Evolutionary conservation across 23 tunicate species (phyloP).

Genomic region (Halocynthia roretzi): DNA sequence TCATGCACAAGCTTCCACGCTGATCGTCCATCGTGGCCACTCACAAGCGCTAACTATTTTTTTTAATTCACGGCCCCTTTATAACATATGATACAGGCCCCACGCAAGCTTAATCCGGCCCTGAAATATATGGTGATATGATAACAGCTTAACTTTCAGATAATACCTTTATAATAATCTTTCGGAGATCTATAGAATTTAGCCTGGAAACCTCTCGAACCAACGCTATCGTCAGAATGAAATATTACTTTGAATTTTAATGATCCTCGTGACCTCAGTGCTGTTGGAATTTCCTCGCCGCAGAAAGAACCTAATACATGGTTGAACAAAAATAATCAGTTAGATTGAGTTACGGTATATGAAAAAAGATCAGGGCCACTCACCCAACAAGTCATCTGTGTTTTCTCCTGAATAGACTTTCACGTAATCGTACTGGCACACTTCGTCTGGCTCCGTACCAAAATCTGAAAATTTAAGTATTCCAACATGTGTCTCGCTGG

Average conservation of each 20-base stretch:
- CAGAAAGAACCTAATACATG: conserved; percentile 5
- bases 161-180: background rate
- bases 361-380: background rate
- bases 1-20: too few relatives aligned
- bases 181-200: background rate
- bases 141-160: background rate
- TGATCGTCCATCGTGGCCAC: too few relatives aligned
- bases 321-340: background rate
- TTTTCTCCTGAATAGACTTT: conserved; percentile 6
- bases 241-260: conserved; percentile 7
- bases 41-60: too few relatives aligned
- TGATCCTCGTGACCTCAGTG: background rate
- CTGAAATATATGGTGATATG: background rate
- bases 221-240: background rate
- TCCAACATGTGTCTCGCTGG: background rate
- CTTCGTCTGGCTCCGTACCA: background rate
- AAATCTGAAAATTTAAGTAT: conserved; percentile 1
- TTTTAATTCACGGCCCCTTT: too few relatives aligned
- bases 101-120: too few relatives aligned
- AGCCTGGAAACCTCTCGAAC: conserved; percentile 2
- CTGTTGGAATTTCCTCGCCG: conserved; percentile 2
- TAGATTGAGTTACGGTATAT: background rate
- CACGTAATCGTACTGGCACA: conserved; percentile 3
- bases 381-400: conserved; percentile 1
- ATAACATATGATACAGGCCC: too few relatives aligned